Evolutionary conservation across 2,113 vertebrate species (phyloP), one percentile per base, ranked within the genome.

Genomic region (Greenwoodochromis staneri): DNA sequence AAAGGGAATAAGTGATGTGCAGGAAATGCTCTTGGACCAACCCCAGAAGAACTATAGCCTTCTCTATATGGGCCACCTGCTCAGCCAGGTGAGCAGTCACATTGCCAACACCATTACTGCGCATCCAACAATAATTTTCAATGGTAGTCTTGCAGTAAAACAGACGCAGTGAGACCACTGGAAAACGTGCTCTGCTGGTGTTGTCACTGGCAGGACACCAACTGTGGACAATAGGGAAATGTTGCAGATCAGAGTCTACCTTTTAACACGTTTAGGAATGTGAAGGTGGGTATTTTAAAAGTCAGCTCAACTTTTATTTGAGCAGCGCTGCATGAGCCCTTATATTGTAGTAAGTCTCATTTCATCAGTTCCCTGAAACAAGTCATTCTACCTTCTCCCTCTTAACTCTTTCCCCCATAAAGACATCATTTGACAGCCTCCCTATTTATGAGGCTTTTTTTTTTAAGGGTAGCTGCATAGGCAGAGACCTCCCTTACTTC

Each of bases 361-460:
- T 73, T 73, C 38, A 45, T 73, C 38, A 0, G 14, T 16, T 45
- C 8, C 21, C 38, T 45, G 13, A 73, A 73, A 73, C 13, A 10
- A 73, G 40, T 16, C 38, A 16, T 45, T 45, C 21, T 45, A 17
- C 21, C 40, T 45, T 73, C 40, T 73, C 69, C 69, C 13, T 66
- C 31, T 66, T n/a, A 66, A 38, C 6, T 66, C 19, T 38, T 38
- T 66, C 34, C 61, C 61, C 34, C 31, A n/a, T 5, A 38, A 66
- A 66, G 0, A 66, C 19, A 66, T 0, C 6, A 38, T 38, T 38
- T 66, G 19, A 66, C 0, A 8, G 7, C 34, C 6, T 66, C 19
- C 34, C 19, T 66, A 38, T 38, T 66, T 66, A 38, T n/a, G 34
- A 66, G 34, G 0, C 10, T 12, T 63, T 36, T 47, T 36, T 47